Evolutionary conservation across 2,888 invertebrate species (phyloP), one percentile per base, ranked within the genome.

Genomic region (Cryptus armator): DNA sequence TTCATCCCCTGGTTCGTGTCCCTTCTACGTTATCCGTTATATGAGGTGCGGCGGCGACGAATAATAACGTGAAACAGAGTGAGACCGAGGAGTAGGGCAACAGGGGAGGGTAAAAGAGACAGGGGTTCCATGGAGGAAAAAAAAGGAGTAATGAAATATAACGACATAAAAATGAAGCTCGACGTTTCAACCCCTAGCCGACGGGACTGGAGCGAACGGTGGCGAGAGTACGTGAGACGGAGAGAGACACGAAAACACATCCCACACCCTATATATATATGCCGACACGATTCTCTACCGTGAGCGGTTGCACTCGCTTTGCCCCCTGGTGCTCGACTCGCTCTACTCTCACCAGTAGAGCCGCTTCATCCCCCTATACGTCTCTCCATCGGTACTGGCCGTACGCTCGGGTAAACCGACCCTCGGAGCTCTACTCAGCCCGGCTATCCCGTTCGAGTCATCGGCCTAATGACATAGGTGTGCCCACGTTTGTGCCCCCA

Each of bases 401-500:
- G 75, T 82, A 85, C 86, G 87, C 85, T 85, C 85, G 85, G 86
- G 81, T 87, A 89, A 87, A 85, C 84, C 88, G 86, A 86, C 89
- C 89, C 88, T 87, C 88, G 85, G 82, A 86, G 79, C 86, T 84
- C 84, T 88, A 37, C 87, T 85, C 75, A 37, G 16, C 83, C 62
- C 79, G 87, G 86, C 88, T 88, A 89, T 89, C 88, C 87, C 87
- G 86, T 89, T 87, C 86, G 89, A 89, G 90, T 88, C 89, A 90
- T 89, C 88, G 90, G 86, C 87, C 90, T 91, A 91, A 90, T 90
- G 90, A 91, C 90, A 90, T 90, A 90, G 90, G 90, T 90, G 90
- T 90, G 84, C 85, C 83, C 71, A 67, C 82, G 76, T 83, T 83
- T 80, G 78, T 75, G 76, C 59, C 59, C 32, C 62, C 84, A 7